Base-by-base conservation (phyloP, 92 coral and sea anemone genomes). In the Parazoanthus darwini region DNA sequence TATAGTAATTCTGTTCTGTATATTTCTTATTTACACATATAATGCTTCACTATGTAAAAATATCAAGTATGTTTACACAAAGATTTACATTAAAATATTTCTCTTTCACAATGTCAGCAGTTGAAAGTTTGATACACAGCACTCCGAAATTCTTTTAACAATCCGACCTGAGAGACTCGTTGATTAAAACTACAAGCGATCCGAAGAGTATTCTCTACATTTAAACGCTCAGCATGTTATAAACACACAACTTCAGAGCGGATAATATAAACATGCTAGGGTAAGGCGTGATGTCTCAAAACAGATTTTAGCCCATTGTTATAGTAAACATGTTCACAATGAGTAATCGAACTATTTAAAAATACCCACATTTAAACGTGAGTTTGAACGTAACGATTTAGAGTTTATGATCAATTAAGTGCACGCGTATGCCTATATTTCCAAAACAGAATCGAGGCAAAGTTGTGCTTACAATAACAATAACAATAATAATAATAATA, bases 21-120 rank as follows among this genome's bases (percentile, higher is more conserved):
- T 39, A 63, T 46, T 84, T 68, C 78, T 39, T 83, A 83, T 83
- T 84, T 84, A 84, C 87, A 84, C 68, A 25, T 71, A 84, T 43
- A 38, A 66, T 71, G 75, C 48, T 48, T 68, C 74, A 65, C 86
- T 82, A 71, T 76, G 80, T 46, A 76, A 76, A 76, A 76, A 76
- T 71, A 71, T 84, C 48, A 74, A 44, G 79, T 75, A 84, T n/a
- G 8, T 84, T 71, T 84, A 43, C 44, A 84, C 87, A 71, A 84
- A 33, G 78, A 84, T 71, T 84, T 84, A 84, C 87, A 84, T 44
- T 44, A 84, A 44, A 72, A 70, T 35, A 68, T n/a, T 26, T 68
- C 6, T 68, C 6, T 10, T 5, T 54, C 6, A 68, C 18, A 63
- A 37, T 29, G 78, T 18, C 15, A 46, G 72, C 23, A 44, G 33